phyloP scores from a whole-genome alignment of 2,113 vertebrate species.

The Tragulus kanchil region DNA sequence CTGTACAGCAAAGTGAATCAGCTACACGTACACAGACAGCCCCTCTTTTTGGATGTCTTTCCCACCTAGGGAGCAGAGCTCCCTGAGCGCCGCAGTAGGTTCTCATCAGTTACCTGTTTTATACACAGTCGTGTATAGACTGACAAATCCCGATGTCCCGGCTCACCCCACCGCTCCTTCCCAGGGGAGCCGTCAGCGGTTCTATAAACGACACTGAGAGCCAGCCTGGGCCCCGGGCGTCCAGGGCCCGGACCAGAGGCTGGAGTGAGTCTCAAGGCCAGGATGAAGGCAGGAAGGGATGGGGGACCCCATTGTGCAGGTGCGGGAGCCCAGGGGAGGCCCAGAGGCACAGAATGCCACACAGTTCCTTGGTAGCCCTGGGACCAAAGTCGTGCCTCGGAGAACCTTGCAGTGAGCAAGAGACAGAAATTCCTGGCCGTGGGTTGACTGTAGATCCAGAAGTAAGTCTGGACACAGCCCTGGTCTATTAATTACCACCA shows the following conservation, averaged over 20 bases:
- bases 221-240: background rate
- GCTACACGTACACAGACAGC: background rate
- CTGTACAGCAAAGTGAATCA: background rate
- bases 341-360: rapidly evolving
- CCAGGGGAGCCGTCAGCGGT: background rate
- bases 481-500: background rate
- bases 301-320: rapidly evolving
- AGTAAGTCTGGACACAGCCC: background rate
- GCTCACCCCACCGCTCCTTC: background rate
- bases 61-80: background rate
- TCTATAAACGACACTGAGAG: background rate
- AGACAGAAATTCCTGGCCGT: background rate
- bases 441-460: background rate
- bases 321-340: background rate
- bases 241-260: background rate
- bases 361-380: background rate
- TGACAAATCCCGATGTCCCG: background rate
- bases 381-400: background rate
- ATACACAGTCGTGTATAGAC: no score
- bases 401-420: background rate
- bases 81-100: background rate
- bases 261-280: background rate
- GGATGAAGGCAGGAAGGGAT: background rate
- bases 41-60: background rate
- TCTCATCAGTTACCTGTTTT: background rate